A percentile compares a stretch with the other conserved stretches of the same genome.
These are phyloP conservation scores for Girardinichthys multiradiatus DNA, from an alignment of 2,113 vertebrate genomes.

Conservation along the genomic window DNA sequence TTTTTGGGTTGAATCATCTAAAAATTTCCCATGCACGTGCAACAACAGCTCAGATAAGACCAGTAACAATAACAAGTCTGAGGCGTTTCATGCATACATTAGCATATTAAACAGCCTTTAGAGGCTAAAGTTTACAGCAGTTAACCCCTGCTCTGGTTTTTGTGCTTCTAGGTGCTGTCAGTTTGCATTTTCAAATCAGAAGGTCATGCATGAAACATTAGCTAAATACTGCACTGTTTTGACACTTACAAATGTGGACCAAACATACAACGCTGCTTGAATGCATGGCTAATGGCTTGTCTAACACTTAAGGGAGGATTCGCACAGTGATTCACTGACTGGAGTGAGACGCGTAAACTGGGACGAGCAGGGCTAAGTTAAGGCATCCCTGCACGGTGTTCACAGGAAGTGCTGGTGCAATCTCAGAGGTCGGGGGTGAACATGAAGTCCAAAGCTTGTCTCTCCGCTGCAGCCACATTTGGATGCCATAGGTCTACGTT, in stretches of 20 bases:
- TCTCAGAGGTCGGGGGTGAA: slow-evolving; percentile 83
- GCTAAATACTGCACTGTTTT: slow-evolving; percentile 11
- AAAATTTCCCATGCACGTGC: slow-evolving; percentile 50
- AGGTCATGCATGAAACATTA: background rate
- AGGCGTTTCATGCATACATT: slow-evolving; percentile 56
- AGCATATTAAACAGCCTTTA: slow-evolving; percentile 12
- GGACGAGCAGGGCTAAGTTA: slow-evolving; percentile 40
- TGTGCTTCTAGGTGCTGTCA: slow-evolving; percentile 32
- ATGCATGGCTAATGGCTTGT: slow-evolving; percentile 43
- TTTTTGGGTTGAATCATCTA: slow-evolving; percentile 35
- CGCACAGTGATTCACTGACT: slow-evolving; percentile 60
- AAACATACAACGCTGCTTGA: slow-evolving; percentile 30
- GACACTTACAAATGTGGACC: slow-evolving; percentile 25
- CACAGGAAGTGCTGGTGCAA: slow-evolving; percentile 17
- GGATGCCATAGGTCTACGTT: slow-evolving; percentile 91
- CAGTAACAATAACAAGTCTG: slow-evolving; percentile 11
- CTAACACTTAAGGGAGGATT: slow-evolving; percentile 45
- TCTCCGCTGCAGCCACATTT: slow-evolving; percentile 88
- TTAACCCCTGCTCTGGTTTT: background rate
- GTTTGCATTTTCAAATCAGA: background rate
- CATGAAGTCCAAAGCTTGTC: slow-evolving; percentile 90
- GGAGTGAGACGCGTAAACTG: slow-evolving; percentile 46
- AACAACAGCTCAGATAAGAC: slow-evolving; percentile 27
- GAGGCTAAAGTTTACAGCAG: slow-evolving; percentile 22
- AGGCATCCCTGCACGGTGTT: slow-evolving; percentile 53